Conservation (phyloP, 2,888 invertebrate species). For the Anodontia alba region DNA sequence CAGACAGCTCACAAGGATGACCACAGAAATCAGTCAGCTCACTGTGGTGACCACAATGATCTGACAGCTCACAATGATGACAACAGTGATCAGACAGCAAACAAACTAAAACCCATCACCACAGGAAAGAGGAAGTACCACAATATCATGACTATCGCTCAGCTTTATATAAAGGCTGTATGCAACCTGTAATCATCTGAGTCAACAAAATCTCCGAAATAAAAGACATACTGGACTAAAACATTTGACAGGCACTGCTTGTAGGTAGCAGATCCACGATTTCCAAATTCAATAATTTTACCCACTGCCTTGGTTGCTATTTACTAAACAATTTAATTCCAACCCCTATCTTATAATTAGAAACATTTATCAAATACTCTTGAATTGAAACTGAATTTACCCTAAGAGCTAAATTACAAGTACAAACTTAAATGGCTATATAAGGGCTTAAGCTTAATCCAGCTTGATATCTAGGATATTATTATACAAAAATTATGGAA, state of each 20-base stretch:
- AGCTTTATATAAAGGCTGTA: no score
- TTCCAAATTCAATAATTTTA: background rate
- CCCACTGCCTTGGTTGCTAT: background rate
- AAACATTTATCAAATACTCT: slow-evolving; percentile 42
- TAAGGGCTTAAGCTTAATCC: slow-evolving; percentile 28
- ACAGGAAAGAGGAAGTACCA: no score
- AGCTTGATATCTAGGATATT: background rate
- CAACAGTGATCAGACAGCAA: no score
- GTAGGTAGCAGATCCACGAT: background rate
- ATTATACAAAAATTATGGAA: slow-evolving; percentile 24
- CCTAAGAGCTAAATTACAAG: slow-evolving; percentile 24
- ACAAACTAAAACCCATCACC: no score
- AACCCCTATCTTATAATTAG: slow-evolving; percentile 1
- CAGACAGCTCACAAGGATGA: background rate
- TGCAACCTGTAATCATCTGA: no score
- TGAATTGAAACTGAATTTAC: slow-evolving; percentile 40
- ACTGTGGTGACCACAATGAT: no score
- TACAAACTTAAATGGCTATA: slow-evolving; percentile 38
- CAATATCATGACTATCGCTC: no score
- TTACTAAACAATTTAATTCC: background rate
- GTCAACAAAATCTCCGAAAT: no score
- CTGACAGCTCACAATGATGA: no score
- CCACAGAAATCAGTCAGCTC: no score
- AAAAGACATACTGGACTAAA: no score
- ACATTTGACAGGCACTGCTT: no score